phyloP scores from a whole-genome alignment of 2,113 vertebrate species.

The Cyanoderma ruficeps region DNA sequence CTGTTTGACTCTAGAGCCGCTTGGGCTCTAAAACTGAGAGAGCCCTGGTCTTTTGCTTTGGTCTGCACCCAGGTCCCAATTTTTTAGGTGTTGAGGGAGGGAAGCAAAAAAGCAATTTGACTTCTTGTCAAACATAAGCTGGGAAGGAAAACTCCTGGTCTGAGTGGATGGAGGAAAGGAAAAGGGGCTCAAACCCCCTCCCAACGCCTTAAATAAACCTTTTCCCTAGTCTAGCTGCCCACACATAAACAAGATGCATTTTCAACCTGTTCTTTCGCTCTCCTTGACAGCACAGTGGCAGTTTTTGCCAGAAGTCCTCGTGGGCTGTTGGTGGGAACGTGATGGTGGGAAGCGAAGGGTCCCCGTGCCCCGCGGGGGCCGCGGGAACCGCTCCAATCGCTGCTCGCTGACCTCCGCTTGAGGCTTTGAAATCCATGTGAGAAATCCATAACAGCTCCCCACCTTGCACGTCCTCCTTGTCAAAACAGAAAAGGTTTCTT shows the following conservation, averaged over 20 bases:
- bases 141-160: neutral
- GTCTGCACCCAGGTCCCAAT: neutral
- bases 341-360: neutral
- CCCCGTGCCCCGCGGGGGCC: neutral
- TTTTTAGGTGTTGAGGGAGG: neutral
- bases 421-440: neutral
- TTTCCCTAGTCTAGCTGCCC: slow-evolving; percentile 3
- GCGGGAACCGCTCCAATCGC: neutral
- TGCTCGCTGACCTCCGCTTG: neutral
- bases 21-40: neutral
- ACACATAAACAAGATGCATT: slow-evolving; percentile 18
- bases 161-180: neutral
- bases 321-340: neutral
- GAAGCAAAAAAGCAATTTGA: neutral
- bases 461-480: neutral
- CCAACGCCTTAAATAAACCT: neutral
- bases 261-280: slow-evolving; percentile 30
- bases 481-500: neutral
- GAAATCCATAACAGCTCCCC: neutral
- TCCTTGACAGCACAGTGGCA: neutral
- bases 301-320: neutral
- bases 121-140: neutral
- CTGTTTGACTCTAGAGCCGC: neutral
- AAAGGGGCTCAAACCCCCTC: neutral
- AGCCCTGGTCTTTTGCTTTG: neutral